Conservation (phyloP, 2,888 invertebrate species). For the Agonum fuliginosum region DNA sequence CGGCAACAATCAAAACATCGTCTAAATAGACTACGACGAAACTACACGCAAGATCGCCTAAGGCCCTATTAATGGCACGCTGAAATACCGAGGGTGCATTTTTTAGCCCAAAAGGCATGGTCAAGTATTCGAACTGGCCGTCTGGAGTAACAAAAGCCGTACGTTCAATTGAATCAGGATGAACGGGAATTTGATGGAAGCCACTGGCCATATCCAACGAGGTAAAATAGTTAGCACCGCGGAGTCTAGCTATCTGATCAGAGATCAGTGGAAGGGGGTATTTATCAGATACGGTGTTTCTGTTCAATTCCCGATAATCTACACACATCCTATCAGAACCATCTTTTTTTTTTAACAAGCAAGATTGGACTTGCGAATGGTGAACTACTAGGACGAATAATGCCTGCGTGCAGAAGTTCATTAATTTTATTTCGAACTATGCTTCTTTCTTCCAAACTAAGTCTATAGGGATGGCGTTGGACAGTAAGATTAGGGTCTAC, state of each 20-base stretch:
- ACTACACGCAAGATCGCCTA: background rate
- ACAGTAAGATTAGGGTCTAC: conserved; percentile 1
- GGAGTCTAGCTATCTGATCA: background rate
- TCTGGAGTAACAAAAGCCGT: conserved; percentile 4
- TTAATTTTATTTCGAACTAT: conserved; percentile 14
- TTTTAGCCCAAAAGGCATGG: conserved; percentile 10
- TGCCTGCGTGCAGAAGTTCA: conserved; percentile 12
- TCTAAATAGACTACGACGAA: background rate
- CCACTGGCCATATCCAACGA: conserved; percentile 30
- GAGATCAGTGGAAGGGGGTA: conserved; percentile 2
- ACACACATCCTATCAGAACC: conserved; percentile 1
- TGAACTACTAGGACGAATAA: conserved; percentile 19
- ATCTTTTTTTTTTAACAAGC: conserved; percentile 41
- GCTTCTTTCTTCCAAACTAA: background rate
- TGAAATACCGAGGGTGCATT: conserved; percentile 12
- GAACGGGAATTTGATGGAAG: conserved; percentile 49
- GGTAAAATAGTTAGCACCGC: background rate
- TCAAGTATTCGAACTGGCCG: background rate
- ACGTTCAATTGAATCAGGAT: conserved; percentile 50
- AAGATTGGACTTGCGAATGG: conserved; percentile 21
- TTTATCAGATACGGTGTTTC: conserved; percentile 19
- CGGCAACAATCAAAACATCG: background rate
- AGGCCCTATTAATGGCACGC: background rate
- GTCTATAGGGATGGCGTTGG: conserved; percentile 4
- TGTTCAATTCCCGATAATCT: conserved; percentile 13